These are phyloP conservation scores for Sapayoa aenigma DNA, from an alignment of 2,113 vertebrate genomes.

Conservation along the genomic window DNA sequence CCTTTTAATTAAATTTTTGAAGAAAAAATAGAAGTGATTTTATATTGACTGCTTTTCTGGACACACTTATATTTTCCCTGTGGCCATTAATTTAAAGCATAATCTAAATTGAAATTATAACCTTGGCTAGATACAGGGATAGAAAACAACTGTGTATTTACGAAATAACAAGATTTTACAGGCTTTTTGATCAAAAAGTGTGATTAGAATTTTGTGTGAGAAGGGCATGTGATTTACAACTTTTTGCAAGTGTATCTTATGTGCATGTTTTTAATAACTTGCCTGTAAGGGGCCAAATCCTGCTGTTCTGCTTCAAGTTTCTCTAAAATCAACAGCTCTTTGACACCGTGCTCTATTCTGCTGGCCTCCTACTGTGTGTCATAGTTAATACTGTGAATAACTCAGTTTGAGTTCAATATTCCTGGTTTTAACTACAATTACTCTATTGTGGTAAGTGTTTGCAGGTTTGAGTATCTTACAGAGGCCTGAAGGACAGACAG, in stretches of 20 bases:
- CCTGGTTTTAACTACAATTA: background rate
- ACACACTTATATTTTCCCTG: background rate
- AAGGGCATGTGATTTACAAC: background rate
- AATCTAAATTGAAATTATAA: background rate
- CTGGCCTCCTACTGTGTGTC: background rate
- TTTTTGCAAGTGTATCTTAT: background rate
- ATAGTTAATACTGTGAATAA: conserved; percentile 29
- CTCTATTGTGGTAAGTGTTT: background rate
- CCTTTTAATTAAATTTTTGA: background rate
- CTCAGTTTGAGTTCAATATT: background rate
- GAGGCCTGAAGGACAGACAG: background rate
- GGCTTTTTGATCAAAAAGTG: background rate
- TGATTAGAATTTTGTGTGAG: background rate
- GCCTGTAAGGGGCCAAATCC: background rate
- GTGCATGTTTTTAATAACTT: background rate
- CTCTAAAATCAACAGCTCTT: background rate
- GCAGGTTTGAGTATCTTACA: background rate
- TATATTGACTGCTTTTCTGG: background rate
- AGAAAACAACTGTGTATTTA: background rate
- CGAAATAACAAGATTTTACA: background rate
- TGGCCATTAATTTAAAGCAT: background rate
- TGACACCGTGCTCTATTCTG: background rate
- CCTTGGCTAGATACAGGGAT: background rate
- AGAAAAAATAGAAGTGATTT: background rate
- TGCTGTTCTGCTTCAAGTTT: background rate